phyloP scores from a whole-genome alignment of 2,888 invertebrate species.

The Endomychus coccineus region DNA sequence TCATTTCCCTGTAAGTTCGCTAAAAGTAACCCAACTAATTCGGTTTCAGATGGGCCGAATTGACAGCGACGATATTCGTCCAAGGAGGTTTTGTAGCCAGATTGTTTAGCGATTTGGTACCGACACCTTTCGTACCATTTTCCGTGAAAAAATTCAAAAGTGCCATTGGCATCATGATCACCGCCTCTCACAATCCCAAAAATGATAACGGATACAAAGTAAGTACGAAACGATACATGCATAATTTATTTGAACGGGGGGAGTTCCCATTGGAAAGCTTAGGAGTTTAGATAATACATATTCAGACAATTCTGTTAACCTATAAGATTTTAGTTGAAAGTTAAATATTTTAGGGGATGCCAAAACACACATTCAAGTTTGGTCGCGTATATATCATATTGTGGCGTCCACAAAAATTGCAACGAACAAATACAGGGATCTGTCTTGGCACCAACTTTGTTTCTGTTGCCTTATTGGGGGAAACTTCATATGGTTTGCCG shows the following conservation, averaged over 20 bases:
- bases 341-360: too few species aligned
- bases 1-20: neutral
- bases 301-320: too few species aligned
- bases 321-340: too few species aligned
- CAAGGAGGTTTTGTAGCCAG: constrained; percentile 61
- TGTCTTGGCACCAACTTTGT: too few species aligned
- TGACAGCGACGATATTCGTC: constrained; percentile 79
- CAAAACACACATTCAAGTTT: too few species aligned
- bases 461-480: too few species aligned
- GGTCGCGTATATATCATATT: too few species aligned
- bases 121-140: constrained; percentile 93
- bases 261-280: too few species aligned
- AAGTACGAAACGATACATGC: constrained; percentile 14
- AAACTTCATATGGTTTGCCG: too few species aligned
- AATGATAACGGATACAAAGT: constrained; percentile 94
- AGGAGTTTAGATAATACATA: too few species aligned
- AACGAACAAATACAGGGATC: too few species aligned
- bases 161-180: constrained; percentile 95
- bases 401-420: too few species aligned
- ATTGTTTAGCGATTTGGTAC: constrained; percentile 70
- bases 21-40: neutral
- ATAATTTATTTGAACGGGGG: neutral
- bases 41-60: constrained; percentile 70
- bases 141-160: constrained; percentile 65
- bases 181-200: constrained; percentile 96